Conservation (phyloP, 2,113 vertebrate species). For the Corythoichthys intestinalis region DNA sequence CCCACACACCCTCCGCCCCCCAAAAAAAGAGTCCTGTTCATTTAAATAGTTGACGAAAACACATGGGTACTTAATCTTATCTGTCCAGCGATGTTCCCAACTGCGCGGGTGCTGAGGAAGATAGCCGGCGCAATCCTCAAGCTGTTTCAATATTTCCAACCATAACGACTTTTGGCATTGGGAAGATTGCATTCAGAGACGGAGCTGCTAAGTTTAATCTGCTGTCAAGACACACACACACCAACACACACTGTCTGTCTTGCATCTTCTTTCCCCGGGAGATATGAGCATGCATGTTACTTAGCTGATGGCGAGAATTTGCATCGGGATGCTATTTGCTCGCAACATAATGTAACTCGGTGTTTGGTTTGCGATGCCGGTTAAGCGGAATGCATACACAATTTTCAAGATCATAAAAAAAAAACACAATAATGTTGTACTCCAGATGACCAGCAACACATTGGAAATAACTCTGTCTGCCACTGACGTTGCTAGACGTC, state of each 20-base stretch:
- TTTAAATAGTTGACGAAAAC: slow-evolving; percentile 37
- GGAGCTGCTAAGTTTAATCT: slow-evolving; percentile 46
- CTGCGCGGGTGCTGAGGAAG: slow-evolving; percentile 32
- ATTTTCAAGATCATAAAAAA: background rate
- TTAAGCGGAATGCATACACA: background rate
- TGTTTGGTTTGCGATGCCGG: slow-evolving; percentile 6
- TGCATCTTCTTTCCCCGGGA: background rate
- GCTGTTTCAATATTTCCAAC: slow-evolving; percentile 46
- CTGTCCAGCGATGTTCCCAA: slow-evolving; percentile 30
- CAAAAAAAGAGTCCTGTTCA: slow-evolving; percentile 9
- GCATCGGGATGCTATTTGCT: slow-evolving; percentile 29
- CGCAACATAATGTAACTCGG: slow-evolving; percentile 11
- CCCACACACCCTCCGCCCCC: too few relatives aligned
- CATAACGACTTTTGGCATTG: slow-evolving; percentile 41
- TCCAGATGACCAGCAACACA: too few relatives aligned
- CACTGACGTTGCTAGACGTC: too few relatives aligned
- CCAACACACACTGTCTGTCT: background rate
- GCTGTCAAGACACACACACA: slow-evolving; percentile 16
- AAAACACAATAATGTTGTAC: too few relatives aligned
- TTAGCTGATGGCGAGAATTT: slow-evolving; percentile 34
- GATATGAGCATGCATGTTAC: slow-evolving; percentile 33
- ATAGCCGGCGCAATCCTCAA: slow-evolving; percentile 44
- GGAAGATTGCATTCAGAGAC: slow-evolving; percentile 41
- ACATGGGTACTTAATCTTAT: slow-evolving; percentile 40
- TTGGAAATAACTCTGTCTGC: too few relatives aligned